These are phyloP conservation scores for Meleagris gallopavo DNA, from an alignment of 2,113 vertebrate genomes.

Conservation along the genomic window DNA sequence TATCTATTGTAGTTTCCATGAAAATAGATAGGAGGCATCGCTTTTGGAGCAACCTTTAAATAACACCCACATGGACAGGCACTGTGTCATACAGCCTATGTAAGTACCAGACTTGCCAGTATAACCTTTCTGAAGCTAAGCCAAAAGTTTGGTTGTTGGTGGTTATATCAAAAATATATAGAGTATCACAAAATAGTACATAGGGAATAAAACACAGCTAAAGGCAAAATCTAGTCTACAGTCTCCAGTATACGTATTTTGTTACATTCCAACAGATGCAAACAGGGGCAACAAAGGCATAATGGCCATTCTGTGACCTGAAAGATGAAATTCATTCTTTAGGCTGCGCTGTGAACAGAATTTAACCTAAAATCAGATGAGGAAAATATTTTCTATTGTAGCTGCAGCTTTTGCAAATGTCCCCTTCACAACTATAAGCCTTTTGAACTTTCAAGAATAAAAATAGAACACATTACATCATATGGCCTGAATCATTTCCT, in stretches of 20 bases:
- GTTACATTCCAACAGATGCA: background rate
- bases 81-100: background rate
- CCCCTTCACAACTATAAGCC: conserved; percentile 71
- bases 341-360: background rate
- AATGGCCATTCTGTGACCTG: background rate
- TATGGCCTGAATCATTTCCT: conserved; percentile 73
- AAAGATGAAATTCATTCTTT: background rate
- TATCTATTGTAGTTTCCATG: too few relatives aligned
- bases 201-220: background rate
- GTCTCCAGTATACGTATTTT: background rate
- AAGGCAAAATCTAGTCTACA: background rate
- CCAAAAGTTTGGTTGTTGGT: background rate
- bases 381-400: background rate
- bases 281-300: background rate
- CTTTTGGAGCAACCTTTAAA: background rate
- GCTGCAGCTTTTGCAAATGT: conserved; percentile 60
- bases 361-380: background rate
- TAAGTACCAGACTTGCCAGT: background rate
- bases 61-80: background rate
- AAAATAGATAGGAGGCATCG: too few relatives aligned
- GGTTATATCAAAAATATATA: background rate
- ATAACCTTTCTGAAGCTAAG: background rate
- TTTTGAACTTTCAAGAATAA: conserved; percentile 70
- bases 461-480: conserved; percentile 80
- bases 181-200: background rate